phyloP scores from a whole-genome alignment of 37 sponge, comb jelly and placozoan species.

The Oscarella lobularis region DNA sequence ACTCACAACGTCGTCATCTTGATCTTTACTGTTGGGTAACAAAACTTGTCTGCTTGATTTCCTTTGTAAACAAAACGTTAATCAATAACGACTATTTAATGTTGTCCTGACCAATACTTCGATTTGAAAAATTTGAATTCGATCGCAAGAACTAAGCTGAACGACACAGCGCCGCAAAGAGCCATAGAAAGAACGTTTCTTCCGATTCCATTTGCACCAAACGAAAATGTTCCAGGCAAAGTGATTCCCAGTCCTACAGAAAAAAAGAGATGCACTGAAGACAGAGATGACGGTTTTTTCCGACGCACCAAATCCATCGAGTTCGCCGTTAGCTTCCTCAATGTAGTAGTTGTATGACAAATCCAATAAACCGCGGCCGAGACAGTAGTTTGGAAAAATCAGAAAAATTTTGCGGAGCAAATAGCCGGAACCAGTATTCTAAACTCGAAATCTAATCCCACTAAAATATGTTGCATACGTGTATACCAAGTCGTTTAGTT shows the following conservation, averaged over 20 bases:
- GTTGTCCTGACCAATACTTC: background rate
- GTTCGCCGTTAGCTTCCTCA: background rate
- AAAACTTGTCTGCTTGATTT: too few relatives aligned
- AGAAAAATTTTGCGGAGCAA: background rate
- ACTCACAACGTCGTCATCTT: background rate
- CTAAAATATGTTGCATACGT: too few relatives aligned
- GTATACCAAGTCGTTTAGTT: too few relatives aligned
- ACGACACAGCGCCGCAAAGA: background rate
- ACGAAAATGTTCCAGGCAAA: background rate
- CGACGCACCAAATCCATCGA: background rate
- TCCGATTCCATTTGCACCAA: background rate
- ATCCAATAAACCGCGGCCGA: slow-evolving; percentile 7
- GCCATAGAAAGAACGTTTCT: slow-evolving; percentile 4
- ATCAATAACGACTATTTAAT: too few relatives aligned
- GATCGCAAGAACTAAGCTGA: background rate
- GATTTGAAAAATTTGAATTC: background rate
- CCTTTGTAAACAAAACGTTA: too few relatives aligned
- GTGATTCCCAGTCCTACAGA: background rate
- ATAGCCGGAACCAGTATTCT: background rate
- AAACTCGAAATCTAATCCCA: too few relatives aligned
- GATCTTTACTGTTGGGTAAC: background rate
- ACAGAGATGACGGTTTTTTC: too few relatives aligned
- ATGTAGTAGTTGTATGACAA: background rate
- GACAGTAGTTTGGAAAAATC: slow-evolving; percentile 5
- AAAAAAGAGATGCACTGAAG: too few relatives aligned